These are phyloP conservation scores for Cheirogaleus medius DNA, from an alignment of 2,113 vertebrate genomes.

Conservation along the genomic window DNA sequence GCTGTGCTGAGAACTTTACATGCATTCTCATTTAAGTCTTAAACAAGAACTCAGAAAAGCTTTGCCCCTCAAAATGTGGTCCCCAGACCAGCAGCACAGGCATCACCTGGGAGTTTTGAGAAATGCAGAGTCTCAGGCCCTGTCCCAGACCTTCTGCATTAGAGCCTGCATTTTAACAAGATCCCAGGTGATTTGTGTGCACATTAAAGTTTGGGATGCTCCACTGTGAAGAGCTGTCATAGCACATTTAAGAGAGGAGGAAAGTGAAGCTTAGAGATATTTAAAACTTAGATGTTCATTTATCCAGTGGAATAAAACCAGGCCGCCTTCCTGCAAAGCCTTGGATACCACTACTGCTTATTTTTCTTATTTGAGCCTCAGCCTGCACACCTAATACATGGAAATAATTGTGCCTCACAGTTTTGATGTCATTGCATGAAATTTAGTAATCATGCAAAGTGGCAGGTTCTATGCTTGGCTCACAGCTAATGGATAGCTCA, in stretches of 20 bases:
- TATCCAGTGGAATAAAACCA: background rate
- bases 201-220: background rate
- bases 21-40: background rate
- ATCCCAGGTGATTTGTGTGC: background rate
- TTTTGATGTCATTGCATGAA: background rate
- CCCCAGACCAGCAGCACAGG: background rate
- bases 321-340: background rate
- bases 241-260: background rate
- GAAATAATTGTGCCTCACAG: background rate
- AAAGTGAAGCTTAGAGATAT: background rate
- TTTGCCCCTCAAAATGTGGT: background rate
- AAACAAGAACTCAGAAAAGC: background rate
- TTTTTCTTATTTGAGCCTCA: background rate
- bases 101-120: background rate
- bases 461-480: background rate
- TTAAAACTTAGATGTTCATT: background rate
- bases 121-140: background rate
- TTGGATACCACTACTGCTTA: background rate
- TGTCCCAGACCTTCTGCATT: fast-evolving
- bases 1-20: background rate
- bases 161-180: background rate
- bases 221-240: background rate
- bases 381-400: background rate
- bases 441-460: background rate
- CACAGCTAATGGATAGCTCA: background rate